These are phyloP conservation scores for Pristionchus fissidentatus DNA, from an alignment of 2,888 invertebrate genomes.

Conservation along the genomic window DNA sequence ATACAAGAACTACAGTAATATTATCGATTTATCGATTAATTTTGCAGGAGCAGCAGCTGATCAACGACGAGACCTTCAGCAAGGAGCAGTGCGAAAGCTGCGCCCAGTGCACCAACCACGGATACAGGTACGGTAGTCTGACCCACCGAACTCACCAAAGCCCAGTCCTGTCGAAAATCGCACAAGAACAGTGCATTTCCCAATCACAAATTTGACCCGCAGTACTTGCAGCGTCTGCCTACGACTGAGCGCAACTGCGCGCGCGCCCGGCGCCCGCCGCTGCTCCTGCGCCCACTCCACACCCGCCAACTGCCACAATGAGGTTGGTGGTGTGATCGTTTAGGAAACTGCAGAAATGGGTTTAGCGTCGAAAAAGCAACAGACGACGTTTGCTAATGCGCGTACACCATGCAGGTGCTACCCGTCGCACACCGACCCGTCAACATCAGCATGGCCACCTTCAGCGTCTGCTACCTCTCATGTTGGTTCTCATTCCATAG, in stretches of 20 bases:
- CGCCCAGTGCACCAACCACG: slow-evolving; percentile 68
- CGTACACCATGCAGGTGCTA: slow-evolving; percentile 12
- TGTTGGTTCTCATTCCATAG: background rate
- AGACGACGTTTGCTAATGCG: background rate
- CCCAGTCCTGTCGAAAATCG: background rate
- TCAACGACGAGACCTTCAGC: slow-evolving; percentile 63
- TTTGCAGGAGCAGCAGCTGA: slow-evolving; percentile 54
- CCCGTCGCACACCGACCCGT: slow-evolving; percentile 53
- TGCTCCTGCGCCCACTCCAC: slow-evolving; percentile 63
- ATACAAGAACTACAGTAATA: background rate
- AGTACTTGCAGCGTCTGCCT: slow-evolving; percentile 56
- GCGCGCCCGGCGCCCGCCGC: slow-evolving; percentile 49
- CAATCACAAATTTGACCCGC: background rate
- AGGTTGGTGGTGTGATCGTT: slow-evolving; percentile 49
- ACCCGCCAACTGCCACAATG: slow-evolving; percentile 63
- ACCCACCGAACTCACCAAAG: background rate
- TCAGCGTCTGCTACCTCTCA: slow-evolving; percentile 57
- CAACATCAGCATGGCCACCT: slow-evolving; percentile 62
- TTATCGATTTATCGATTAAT: no score
- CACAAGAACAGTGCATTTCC: background rate
- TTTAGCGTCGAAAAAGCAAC: slow-evolving; percentile 3
- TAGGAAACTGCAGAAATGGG: slow-evolving; percentile 12
- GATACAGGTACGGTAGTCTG: slow-evolving; percentile 62
- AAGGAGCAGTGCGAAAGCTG: slow-evolving; percentile 66
- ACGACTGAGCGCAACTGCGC: slow-evolving; percentile 9